Base-by-base conservation (phyloP, 2,888 invertebrate species). In the Tupiocoris notatus region DNA sequence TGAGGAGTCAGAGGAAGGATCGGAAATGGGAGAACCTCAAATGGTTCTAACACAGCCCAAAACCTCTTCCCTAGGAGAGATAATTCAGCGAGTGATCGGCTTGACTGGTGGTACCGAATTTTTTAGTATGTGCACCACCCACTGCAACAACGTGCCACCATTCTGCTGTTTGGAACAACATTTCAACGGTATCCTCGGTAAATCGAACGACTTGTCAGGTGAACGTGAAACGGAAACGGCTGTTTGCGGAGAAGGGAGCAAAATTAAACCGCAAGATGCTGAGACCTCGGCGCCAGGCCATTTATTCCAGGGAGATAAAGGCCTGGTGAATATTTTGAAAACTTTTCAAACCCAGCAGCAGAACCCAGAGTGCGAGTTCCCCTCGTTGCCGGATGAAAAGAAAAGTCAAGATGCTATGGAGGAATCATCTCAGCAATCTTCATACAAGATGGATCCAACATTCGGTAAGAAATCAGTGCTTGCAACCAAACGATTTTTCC, bases 381-480 rank as follows among this genome's bases (percentile, higher is more conserved):
- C 67, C 22, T 65, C 65, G 2, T 20, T 24, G n/a, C n/a, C n/a
- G n/a, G n/a, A n/a, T n/a, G n/a, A n/a, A n/a, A n/a, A n/a, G 1
- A 39, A 57, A 57, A 22, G 56, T 3, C 56, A 57, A 7, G 54
- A 57, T 16, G 57, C 54, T 3, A 54, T 56, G 1, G 67, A 67
- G 23, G 56, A 12, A 20, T 67, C 22, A 1, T 67, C 67, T 1
- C 54, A 57, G 18, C 67, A 67, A 1, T 67, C 67, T 1, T 67
- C 67, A 1, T 67, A 56, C 9, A 54, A 67, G 56, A 54, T 67
- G 17, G 67, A 67, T n/a, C 54, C 67, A 20, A 67, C 67, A 3
- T 54, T 67, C n/a, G 57, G 67, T 67, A 20, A 21, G 67, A 12
- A n/a, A n/a, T n/a, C n/a, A n/a, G n/a, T n/a, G n/a, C n/a, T n/a